Evolutionary conservation across 1,140 invertebrate species (phyloP), one percentile per base, ranked within the genome.

Genomic region (Samia ricini): DNA sequence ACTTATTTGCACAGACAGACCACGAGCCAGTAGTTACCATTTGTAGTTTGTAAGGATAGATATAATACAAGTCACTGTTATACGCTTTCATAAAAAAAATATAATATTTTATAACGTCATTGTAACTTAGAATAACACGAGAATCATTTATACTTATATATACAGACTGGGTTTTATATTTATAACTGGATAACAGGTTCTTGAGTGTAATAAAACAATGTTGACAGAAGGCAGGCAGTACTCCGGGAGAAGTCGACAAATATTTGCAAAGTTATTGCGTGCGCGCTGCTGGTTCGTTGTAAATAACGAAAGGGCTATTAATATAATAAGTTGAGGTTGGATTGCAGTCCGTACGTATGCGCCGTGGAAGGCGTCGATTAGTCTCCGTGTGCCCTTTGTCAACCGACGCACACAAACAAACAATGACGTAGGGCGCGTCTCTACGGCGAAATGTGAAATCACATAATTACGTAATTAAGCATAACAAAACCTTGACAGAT

Each of bases 331-430:
- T 63, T 48, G 36, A 42, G 24, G 57, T 60, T 56, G 66, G 58
- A 33, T 61, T 56, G 68, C 33, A 42, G 33, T 42, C 1, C 56
- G 42, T 21, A 36, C 57, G 65, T 60, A 49, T 56, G 48, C 61
- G 60, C 64, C 55, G 54, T 71, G 66, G 56, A 69, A 66, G 74
- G 75, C 75, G 75, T 72, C 72, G 61, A 51, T 29, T 61, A 72
- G 75, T 77, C 75, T 77, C 68, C 65, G 61, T 72, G 64, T 68
- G 64, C 68, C 64, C 57, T 71, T 60, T 63, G 59, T 20, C 24
- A 54, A 64, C n/a, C n/a, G n/a, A n/a, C 60, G 51, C 67, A 74
- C 61, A 66, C 69, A 26, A 19, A 51, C 22, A 29, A 7, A 54
- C 60, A 21, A 29, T 10, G 36, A 1, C 5, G 51, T 57, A 51